These are phyloP conservation scores for Nebria brevicollis DNA, from an alignment of 2,888 invertebrate species.

Conservation along the genomic window DNA sequence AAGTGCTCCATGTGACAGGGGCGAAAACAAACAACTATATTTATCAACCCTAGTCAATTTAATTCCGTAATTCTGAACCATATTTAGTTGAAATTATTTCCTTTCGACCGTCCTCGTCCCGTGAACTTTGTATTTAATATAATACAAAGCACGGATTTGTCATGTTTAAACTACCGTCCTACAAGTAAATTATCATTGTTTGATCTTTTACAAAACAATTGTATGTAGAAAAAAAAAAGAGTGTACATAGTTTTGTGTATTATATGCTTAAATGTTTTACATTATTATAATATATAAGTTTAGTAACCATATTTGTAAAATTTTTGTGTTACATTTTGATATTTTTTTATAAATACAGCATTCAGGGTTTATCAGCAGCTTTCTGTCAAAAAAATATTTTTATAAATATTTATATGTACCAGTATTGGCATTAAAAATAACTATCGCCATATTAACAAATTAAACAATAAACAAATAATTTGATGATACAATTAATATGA, in stretches of 20 bases:
- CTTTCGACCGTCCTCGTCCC: constrained; percentile 34
- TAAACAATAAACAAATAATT: constrained; percentile 14
- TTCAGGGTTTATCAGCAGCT: constrained; percentile 46
- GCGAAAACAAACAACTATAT: neutral
- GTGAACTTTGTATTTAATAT: constrained; percentile 27
- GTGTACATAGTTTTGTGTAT: constrained; percentile 45
- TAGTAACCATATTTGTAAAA: constrained; percentile 37
- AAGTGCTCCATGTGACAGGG: neutral
- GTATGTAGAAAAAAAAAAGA: constrained; percentile 2
- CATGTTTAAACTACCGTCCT: constrained; percentile 34
- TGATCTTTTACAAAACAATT: constrained; percentile 26
- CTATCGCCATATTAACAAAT: constrained; percentile 40
- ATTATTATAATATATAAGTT: constrained; percentile 18
- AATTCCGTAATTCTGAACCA: neutral
- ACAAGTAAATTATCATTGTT: constrained; percentile 30
- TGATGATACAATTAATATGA: constrained; percentile 8
- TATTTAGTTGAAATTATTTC: constrained; percentile 37
- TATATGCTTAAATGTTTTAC: constrained; percentile 44
- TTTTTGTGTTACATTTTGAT: constrained; percentile 39
- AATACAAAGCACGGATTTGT: neutral
- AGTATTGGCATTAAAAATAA: constrained; percentile 39
- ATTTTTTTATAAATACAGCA: constrained; percentile 46
- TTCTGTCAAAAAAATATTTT: constrained; percentile 46
- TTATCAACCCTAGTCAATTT: neutral
- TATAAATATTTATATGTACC: constrained; percentile 46